Evolutionary conservation across 2,797 vertebrate species (phyloP).

Genomic region (Galago senegalensis): DNA sequence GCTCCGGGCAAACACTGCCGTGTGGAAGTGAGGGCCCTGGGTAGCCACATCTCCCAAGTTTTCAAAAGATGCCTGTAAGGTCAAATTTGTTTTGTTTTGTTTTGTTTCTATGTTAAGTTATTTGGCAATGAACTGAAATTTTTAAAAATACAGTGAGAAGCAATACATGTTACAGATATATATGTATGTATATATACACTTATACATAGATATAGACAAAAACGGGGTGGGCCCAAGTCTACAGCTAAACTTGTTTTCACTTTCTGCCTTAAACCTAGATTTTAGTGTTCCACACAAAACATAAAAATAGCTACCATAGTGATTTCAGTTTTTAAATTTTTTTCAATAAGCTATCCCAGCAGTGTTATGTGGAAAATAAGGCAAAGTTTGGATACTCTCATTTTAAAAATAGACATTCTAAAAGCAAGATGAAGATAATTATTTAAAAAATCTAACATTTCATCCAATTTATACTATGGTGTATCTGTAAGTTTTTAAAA

Average conservation of each 20-base stretch:
- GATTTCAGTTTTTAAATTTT: background rate
- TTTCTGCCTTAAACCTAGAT: background rate
- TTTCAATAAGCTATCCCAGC: background rate
- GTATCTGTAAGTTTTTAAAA: constrained; percentile 24
- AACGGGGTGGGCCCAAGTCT: background rate
- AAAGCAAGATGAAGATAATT: background rate
- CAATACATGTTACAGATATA: too few species aligned
- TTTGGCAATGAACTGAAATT: background rate
- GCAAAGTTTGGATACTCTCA: background rate
- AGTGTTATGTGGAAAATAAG: background rate
- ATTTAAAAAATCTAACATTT: background rate
- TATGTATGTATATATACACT: too few species aligned
- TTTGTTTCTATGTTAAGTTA: background rate
- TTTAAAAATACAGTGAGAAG: background rate
- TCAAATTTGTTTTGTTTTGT: background rate
- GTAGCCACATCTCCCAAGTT: background rate
- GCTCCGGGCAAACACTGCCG: too few species aligned
- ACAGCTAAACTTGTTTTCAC: background rate
- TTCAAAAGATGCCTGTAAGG: background rate
- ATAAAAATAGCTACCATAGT: background rate
- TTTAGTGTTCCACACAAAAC: background rate
- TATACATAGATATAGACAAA: background rate
- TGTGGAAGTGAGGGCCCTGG: rapidly evolving
- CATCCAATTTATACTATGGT: background rate
- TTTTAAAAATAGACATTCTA: background rate